phyloP scores from a whole-genome alignment of 1,140 invertebrate species.

The Lamellibrachia luymesi region DNA sequence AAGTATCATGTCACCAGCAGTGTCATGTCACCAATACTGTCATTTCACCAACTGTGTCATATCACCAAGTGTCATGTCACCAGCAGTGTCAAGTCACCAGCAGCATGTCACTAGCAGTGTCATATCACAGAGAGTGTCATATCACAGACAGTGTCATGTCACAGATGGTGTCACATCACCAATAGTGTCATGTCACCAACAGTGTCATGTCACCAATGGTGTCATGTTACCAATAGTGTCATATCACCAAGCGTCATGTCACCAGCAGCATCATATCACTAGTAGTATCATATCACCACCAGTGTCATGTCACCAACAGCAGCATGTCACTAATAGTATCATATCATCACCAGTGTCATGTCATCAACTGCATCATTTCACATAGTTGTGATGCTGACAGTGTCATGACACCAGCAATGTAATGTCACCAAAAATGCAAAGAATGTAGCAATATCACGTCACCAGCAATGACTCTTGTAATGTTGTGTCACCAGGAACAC shows the following conservation, averaged over 20 bases:
- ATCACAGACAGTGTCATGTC: background rate
- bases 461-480: background rate
- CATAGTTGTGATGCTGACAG: background rate
- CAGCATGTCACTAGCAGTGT: background rate
- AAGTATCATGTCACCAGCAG: background rate
- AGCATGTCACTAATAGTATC: too few relatives aligned
- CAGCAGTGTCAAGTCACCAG: background rate
- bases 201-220: too few relatives aligned
- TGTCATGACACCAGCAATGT: background rate
- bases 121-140: background rate
- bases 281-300: background rate
- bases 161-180: background rate
- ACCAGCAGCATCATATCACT: background rate
- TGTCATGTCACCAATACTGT: background rate
- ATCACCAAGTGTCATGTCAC: background rate
- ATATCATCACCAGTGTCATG: too few relatives aligned
- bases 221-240: too few relatives aligned
- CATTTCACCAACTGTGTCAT: background rate
- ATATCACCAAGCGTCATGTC: too few relatives aligned
- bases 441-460: background rate
- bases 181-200: background rate
- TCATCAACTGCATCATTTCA: background rate
- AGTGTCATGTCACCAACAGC: too few relatives aligned
- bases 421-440: background rate
- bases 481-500: background rate